Evolutionary conservation across 2,113 vertebrate genomes (phyloP).

Genomic region (Marcusenius ussheri): DNA sequence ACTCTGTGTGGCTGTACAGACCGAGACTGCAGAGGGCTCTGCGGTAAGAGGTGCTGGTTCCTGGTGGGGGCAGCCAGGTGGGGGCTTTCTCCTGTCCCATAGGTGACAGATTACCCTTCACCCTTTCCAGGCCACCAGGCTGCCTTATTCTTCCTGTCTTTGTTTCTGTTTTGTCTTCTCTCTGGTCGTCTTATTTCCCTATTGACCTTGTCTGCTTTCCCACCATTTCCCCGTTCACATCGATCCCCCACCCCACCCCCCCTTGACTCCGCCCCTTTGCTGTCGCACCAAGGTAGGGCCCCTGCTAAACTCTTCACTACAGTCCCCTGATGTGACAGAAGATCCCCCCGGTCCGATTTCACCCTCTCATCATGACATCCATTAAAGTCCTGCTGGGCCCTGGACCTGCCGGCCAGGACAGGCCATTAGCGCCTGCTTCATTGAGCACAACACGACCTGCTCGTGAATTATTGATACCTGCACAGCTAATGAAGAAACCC

Average conservation of each 20-base stretch:
- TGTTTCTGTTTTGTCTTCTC: not conserved
- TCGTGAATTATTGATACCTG: constrained; percentile 72
- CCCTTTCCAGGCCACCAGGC: not conserved
- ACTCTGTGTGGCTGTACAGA: not conserved
- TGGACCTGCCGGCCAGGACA: constrained; percentile 56
- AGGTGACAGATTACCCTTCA: not conserved
- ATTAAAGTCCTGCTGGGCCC: constrained; percentile 63
- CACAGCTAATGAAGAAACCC: constrained; percentile 73
- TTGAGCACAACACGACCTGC: constrained; percentile 68
- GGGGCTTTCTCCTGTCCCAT: not conserved
- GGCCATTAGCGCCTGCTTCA: constrained; percentile 71
- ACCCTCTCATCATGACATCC: constrained; percentile 74
- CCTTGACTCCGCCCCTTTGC: not conserved
- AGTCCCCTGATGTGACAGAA: constrained; percentile 46
- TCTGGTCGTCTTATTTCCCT: not conserved
- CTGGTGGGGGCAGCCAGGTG: not conserved
- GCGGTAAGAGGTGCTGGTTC: not conserved
- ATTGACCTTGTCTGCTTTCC: not conserved
- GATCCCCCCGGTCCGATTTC: constrained; percentile 64
- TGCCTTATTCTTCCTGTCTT: not conserved
- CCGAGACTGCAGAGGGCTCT: not conserved
- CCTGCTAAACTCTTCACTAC: not conserved
- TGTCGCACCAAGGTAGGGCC: not conserved
- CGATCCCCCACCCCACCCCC: not conserved
- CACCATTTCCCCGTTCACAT: not conserved